Conservation (phyloP, 2,888 invertebrate genomes). For the Eristalinus aeneus region DNA sequence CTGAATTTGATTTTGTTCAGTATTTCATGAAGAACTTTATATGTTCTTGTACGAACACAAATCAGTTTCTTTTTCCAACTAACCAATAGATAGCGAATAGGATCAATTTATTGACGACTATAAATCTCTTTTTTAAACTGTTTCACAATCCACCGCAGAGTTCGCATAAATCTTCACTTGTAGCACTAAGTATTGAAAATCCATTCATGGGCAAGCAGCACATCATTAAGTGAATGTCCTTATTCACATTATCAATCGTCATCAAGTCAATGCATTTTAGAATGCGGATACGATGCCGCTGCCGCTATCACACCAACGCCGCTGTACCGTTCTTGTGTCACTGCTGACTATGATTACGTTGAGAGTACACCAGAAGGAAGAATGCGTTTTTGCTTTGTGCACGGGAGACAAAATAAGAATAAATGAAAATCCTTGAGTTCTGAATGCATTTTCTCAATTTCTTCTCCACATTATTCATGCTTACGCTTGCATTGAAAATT, state of each 20-base stretch:
- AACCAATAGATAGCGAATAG: background rate
- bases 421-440: constrained; percentile 29
- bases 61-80: background rate
- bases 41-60: background rate
- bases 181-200: constrained; percentile 15
- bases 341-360: constrained; percentile 17
- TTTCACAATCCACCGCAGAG: background rate
- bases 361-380: constrained; percentile 12
- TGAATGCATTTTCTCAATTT: constrained; percentile 44
- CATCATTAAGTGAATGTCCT: constrained; percentile 44
- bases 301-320: too few species aligned
- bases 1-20: too few species aligned
- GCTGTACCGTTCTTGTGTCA: background rate
- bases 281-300: background rate
- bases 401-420: constrained; percentile 16
- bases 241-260: constrained; percentile 50
- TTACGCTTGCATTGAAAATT: constrained; percentile 36
- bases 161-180: background rate
- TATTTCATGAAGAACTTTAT: too few species aligned
- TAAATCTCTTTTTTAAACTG: background rate
- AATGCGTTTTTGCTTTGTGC: constrained; percentile 12
- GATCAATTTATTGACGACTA: background rate
- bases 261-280: constrained; percentile 42
- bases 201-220: constrained; percentile 14
- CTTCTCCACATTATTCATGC: constrained; percentile 20